These are phyloP conservation scores for Triplophysa bombifrons DNA, from an alignment of 2,797 vertebrate genomes.

Conservation along the genomic window DNA sequence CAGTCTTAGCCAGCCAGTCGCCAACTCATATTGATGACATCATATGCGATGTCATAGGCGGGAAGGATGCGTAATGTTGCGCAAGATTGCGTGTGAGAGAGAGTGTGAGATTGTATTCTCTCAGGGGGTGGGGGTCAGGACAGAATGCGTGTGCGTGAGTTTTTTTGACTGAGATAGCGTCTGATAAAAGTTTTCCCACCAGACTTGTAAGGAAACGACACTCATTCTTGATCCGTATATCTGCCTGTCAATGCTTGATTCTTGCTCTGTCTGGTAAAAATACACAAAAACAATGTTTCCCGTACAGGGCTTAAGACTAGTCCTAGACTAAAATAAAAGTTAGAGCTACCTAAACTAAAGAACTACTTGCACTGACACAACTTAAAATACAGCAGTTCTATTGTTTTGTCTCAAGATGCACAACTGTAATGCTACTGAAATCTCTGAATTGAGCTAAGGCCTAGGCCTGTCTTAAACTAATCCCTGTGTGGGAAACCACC, in stretches of 20 bases:
- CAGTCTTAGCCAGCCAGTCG: constrained; percentile 63
- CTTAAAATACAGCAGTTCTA: no score
- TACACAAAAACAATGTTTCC: background rate
- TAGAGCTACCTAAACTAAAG: no score
- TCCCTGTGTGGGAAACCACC: no score
- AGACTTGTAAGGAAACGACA: constrained; percentile 46
- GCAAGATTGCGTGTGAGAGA: background rate
- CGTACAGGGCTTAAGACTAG: no score
- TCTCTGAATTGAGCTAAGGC: no score
- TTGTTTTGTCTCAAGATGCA: no score
- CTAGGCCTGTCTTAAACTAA: no score
- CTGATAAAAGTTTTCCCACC: constrained; percentile 54
- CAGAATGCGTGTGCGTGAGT: constrained; percentile 11
- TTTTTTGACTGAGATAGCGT: constrained; percentile 13
- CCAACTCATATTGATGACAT: constrained; percentile 61
- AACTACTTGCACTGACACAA: no score
- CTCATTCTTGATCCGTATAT: constrained; percentile 35
- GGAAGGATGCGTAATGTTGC: constrained; percentile 46
- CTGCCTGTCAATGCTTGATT: constrained; percentile 14
- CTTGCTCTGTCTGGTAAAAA: background rate
- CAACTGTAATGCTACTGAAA: no score
- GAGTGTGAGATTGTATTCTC: constrained; percentile 29
- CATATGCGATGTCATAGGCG: constrained; percentile 58
- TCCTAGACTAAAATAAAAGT: no score
- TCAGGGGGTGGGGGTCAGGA: constrained; percentile 37